Evolutionary conservation across 2,113 vertebrate genomes (phyloP).

Genomic region (Dendrocopos noguchii): DNA sequence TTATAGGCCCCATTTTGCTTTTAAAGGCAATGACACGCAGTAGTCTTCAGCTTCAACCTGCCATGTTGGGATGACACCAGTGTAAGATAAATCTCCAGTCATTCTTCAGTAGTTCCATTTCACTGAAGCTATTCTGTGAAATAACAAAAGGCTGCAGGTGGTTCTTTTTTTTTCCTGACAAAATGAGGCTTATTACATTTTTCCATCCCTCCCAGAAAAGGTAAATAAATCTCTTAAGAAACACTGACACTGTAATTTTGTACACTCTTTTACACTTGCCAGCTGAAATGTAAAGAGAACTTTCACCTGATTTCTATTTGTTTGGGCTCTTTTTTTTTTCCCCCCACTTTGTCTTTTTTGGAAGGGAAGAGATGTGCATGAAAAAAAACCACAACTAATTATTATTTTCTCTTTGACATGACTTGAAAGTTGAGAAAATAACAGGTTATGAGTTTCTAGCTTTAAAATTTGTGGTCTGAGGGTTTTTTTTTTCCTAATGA

Average conservation of each 20-base stretch:
- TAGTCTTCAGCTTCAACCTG: neutral
- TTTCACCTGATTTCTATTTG: neutral
- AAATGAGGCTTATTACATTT: neutral
- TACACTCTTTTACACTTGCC: neutral
- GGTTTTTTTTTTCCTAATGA: neutral
- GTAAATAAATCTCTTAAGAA: neutral
- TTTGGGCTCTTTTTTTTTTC: neutral
- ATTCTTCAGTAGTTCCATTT: neutral
- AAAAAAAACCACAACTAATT: neutral
- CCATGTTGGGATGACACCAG: neutral
- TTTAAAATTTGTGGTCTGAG: neutral
- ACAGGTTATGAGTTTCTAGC: neutral
- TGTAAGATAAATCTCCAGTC: neutral
- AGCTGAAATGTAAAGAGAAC: neutral
- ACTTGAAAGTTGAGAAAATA: neutral
- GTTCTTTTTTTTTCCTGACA: neutral
- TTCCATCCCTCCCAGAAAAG: neutral
- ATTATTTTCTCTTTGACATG: neutral
- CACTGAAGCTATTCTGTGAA: neutral
- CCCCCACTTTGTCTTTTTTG: neutral
- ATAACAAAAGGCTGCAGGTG: neutral
- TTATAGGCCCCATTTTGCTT: neutral
- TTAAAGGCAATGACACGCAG: neutral
- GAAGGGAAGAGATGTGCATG: neutral
- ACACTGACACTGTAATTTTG: neutral